Evolutionary conservation across 2,113 vertebrate species (phyloP), one percentile per base, ranked within the genome.

Genomic region (Melanotaenia duboulayi): DNA sequence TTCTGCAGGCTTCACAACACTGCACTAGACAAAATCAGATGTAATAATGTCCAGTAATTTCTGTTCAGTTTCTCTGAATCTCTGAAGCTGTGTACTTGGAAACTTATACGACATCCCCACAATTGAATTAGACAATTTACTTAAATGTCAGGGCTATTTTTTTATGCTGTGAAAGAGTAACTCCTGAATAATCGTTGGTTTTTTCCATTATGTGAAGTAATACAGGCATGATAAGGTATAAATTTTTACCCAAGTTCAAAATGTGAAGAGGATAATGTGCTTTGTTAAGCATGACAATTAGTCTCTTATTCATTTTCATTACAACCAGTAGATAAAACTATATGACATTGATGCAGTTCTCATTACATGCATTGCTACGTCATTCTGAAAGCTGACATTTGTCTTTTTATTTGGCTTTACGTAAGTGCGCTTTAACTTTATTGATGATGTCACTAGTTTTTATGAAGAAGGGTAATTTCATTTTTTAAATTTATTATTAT

Each of bases 361-460:
- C 57, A 44, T 65, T 19, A 55, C 78, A 72, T 76, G 76, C 37
- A 82, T 61, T 39, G 51, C 25, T 46, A 3, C 57, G 28, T 76
- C 54, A 51, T 63, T 65, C 60, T 65, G 14, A 72, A 39, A 32
- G 62, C 40, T 59, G 59, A 76, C 54, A 39, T 68, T 71, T 42
- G 46, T 82, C 55, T 62, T 42, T 84, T 84, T 66, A 76, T 80
- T 76, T 64, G 63, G 80, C 83, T 86, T 83, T 76, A 86, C 48
- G 80, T 39, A 86, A 87, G 83, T 84, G 82, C 46, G 71, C 80
- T 90, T 89, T 81, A 83, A 81, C 73, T 79, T 82, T 77, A 80
- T 76, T 71, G 79, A 86, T 81, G 82, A 86, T 85, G 82, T 89
- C 87, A 85, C 80, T 84, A 65, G 70, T 77, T 79, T 50, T 39